Base-by-base conservation (phyloP, 92 coral and sea anemone genomes). In the Palythoa caribaeorum region DNA sequence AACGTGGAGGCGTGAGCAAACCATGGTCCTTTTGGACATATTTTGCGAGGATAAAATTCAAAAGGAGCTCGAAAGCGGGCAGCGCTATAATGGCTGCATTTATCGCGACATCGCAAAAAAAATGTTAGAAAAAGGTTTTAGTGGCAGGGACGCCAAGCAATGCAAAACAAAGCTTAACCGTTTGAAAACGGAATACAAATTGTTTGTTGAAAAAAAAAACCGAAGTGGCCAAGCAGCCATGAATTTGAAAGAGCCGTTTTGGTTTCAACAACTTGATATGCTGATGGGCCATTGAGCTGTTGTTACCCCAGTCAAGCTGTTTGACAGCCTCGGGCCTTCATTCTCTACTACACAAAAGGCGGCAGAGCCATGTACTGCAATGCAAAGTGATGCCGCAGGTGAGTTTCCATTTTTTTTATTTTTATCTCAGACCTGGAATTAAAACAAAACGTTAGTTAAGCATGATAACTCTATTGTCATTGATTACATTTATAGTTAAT, bases 141-240 rank as follows among this genome's bases (percentile, higher is more conserved):
- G 71, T 16, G 71, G 73, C 73, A 69, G 76, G 47, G 76, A 71
- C 76, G 50, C 76, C 17, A 71, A 71, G 50, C 76, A 71, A 35
- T 71, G 76, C 16, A 71, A 71, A 19, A 69, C 73, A 69, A 69
- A 21, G 20, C 40, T 28, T 6, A 69, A 69, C 73, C 73, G 40
- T 69, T 21, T 69, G 73, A 69, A 69, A 69, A 36, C 73, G 39
- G 38, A 69, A 19, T 69, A 69, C 73, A 69, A 69, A 69, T 69
- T 21, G n/a, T 71, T 35, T 28, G 76, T 38, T 71, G 12, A 59
- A 71, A 71, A 71, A 70, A 70, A 28, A 35, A 36, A 71, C 13
- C 15, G 76, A 71, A 71, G 76, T 71, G 51, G 51, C 76, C 76
- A 71, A 37, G 76, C 76, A 71, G 76, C 51, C 44, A 71, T 28